Conservation (phyloP, 1,140 invertebrate species). For the Zaprionus taronus region DNA sequence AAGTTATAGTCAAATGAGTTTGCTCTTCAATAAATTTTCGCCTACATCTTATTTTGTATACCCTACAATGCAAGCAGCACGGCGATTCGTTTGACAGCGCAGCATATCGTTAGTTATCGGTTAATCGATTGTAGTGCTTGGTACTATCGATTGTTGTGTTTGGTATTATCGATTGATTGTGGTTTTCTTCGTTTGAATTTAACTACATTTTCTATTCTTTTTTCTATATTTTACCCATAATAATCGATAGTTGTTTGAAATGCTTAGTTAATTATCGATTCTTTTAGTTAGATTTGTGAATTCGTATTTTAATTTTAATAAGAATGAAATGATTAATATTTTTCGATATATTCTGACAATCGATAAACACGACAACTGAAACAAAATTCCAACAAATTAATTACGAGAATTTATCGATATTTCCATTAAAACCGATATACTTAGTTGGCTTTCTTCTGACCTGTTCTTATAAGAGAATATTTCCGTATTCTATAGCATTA, state of each 20-base stretch:
- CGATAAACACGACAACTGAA: not conserved
- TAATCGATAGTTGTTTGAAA: too few species aligned
- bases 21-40: slow-evolving; percentile 78
- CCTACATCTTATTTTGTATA: slow-evolving; percentile 45
- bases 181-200: too few species aligned
- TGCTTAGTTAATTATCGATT: too few species aligned
- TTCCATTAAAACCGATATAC: not conserved
- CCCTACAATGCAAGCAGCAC: not conserved
- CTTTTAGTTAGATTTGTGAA: too few species aligned
- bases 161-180: too few species aligned
- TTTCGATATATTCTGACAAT: not conserved
- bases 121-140: not conserved
- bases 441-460: not conserved
- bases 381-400: not conserved
- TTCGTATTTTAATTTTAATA: too few species aligned
- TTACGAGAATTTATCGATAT: not conserved
- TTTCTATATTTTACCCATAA: too few species aligned
- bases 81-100: not conserved
- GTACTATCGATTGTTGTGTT: not conserved
- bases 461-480: not conserved
- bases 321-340: too few species aligned
- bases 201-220: too few species aligned
- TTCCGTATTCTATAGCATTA: not conserved
- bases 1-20: slow-evolving; percentile 82
- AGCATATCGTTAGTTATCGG: not conserved